Base-by-base conservation (phyloP, 2,888 invertebrate species). In the Pheosia gnoma region DNA sequence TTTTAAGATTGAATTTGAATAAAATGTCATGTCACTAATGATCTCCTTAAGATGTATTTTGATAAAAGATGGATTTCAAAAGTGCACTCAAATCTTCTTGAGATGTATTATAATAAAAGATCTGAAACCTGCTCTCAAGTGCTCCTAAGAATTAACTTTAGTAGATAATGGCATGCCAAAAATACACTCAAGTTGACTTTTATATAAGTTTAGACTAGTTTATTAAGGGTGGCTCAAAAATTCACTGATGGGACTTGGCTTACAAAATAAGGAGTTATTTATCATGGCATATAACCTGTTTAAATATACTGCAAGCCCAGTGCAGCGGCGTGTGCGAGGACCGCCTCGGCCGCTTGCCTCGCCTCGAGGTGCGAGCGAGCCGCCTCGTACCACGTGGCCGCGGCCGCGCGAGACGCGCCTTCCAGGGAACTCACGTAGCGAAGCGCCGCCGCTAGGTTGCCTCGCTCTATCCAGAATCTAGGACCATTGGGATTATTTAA, bases 241-340 rank as follows among this genome's bases (percentile, higher is more conserved):
- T n/a, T n/a, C n/a, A n/a, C n/a, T n/a, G n/a, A n/a, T n/a, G n/a
- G n/a, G n/a, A 25, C 25, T 1, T 25, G n/a, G n/a, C n/a, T 56
- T 5, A n/a, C 7, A 25, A 11, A 13, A 8, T 5, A n/a, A 56
- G 11, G 8, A n/a, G 13, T 43, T 11, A n/a, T 41, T 8, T 56
- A 56, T n/a, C 36, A 3, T 51, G 25, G 7, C 51, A 6, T 66
- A 65, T 62, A 10, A 69, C 59, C 56, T 45, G 49, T 25, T 57
- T 68, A 84, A 11, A 89, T 79, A 61, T 90, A 89, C 65, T 87
- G 87, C 51, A 96, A 88, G 39, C 96, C 96, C 71, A 96, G 95
- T 1, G 98, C 96, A 0, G 97, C 96, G 5, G 98, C 98, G 84
- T 98, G 97, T 0, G 98, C 97, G 84, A 98, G 94, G 41, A 99